Percentiles rank a stretch among this genome's conserved stretches.
These are phyloP conservation scores for Platyrinchus mystaceus DNA, from an alignment of 2,797 vertebrate genomes.

Conservation along the genomic window DNA sequence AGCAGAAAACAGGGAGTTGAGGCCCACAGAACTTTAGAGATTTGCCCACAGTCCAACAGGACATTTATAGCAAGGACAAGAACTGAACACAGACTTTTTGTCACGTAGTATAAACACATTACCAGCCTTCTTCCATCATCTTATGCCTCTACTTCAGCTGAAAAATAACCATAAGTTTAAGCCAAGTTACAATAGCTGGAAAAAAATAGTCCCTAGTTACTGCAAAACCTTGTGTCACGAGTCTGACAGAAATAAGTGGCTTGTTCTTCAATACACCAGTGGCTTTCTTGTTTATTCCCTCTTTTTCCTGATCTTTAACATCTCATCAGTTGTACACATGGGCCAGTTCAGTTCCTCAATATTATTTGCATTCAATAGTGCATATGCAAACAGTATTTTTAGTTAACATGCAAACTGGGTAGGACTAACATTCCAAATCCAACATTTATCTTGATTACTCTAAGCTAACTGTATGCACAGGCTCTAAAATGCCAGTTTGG, in stretches of 20 bases:
- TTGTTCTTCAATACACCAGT: background rate
- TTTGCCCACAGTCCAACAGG: background rate
- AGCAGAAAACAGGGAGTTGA: background rate
- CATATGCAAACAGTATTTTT: conserved; percentile 53
- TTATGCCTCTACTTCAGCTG: background rate
- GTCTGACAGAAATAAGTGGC: background rate
- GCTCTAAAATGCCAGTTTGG: conserved; percentile 34
- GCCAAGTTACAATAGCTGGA: conserved; percentile 18
- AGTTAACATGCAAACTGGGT: conserved; percentile 49
- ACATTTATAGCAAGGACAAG: background rate
- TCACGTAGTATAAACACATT: background rate
- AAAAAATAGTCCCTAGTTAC: background rate
- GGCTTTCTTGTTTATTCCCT: background rate
- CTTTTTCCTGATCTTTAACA: background rate
- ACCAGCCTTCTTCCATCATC: background rate
- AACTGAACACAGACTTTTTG: conserved; percentile 15
- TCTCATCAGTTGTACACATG: background rate
- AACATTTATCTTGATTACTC: conserved; percentile 57
- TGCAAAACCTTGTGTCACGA: background rate
- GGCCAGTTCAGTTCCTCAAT: background rate
- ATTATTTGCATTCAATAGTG: conserved; percentile 24
- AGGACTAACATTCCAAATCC: conserved; percentile 36
- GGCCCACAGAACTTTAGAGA: background rate
- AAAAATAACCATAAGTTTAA: conserved; percentile 6
- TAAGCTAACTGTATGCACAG: conserved; percentile 50